These are phyloP conservation scores for Microcebus griseorufus DNA, from an alignment of 2,113 vertebrate genomes.

Conservation along the genomic window DNA sequence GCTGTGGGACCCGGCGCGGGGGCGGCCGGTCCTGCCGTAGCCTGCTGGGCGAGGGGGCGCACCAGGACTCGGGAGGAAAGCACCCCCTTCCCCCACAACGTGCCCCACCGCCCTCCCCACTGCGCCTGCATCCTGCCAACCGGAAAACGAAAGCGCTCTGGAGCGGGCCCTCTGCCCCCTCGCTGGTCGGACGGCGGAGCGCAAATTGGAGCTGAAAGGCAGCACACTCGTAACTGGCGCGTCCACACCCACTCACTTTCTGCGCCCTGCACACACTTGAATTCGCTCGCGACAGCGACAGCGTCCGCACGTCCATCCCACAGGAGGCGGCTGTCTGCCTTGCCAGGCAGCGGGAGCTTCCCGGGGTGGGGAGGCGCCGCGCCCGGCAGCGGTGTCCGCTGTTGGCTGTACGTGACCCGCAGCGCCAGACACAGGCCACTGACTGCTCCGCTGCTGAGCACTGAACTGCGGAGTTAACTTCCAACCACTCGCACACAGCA, in stretches of 20 bases:
- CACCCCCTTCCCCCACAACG: background rate
- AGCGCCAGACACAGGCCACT: background rate
- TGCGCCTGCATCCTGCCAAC: background rate
- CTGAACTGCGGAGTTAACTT: background rate
- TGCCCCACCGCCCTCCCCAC: constrained; percentile 48
- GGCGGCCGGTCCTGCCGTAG: background rate
- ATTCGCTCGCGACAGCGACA: background rate
- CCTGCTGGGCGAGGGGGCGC: accelerated
- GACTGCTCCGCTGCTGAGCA: background rate
- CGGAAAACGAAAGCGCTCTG: background rate
- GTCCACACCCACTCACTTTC: background rate
- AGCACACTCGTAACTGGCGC: background rate
- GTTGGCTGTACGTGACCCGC: background rate
- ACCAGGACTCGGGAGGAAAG: background rate
- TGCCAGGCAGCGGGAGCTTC: background rate
- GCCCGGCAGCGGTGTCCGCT: background rate
- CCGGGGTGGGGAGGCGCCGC: background rate
- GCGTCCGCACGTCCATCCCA: background rate
- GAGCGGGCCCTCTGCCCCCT: background rate
- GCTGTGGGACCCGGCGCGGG: background rate
- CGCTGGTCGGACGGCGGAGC: background rate
- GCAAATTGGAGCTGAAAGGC: background rate
- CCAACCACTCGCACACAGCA: background rate
- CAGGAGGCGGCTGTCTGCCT: background rate
- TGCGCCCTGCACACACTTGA: background rate